These are phyloP conservation scores for Chalcis sispes DNA, from an alignment of 2,888 invertebrate genomes.

Conservation along the genomic window DNA sequence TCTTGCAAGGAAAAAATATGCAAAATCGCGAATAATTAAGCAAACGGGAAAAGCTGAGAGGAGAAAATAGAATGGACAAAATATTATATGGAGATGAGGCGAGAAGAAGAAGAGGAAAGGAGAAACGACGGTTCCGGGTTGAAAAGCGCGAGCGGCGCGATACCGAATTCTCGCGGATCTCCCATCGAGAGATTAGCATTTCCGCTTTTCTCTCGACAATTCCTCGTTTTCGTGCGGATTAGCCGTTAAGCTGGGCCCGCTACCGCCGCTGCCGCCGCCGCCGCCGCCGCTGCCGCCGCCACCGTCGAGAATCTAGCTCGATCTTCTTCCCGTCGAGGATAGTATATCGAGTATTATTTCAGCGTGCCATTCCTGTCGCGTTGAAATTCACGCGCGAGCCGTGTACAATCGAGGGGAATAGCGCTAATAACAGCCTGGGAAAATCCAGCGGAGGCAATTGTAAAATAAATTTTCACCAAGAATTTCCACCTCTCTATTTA, in stretches of 20 bases:
- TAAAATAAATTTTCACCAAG: conserved; percentile 30
- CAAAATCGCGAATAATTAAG: conserved; percentile 33
- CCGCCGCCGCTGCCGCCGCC: conserved; percentile 55
- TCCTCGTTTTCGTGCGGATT: conserved; percentile 73
- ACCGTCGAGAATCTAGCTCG: conserved; percentile 57
- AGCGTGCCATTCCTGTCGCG: conserved; percentile 67
- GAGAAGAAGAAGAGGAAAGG: conserved; percentile 56
- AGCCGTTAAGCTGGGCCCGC: conserved; percentile 72
- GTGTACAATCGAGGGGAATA: conserved; percentile 38
- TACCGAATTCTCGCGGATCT: conserved; percentile 59
- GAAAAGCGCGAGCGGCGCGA: conserved; percentile 55
- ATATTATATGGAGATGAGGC: conserved; percentile 33
- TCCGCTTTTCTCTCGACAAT: conserved; percentile 75
- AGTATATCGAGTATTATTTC: conserved; percentile 75
- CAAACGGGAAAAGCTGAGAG: not conserved
- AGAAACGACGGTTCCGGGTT: conserved; percentile 4
- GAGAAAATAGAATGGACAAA: not conserved
- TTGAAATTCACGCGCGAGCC: conserved; percentile 59
- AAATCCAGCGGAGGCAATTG: conserved; percentile 45
- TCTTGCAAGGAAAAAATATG: not conserved
- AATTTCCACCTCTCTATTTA: not conserved
- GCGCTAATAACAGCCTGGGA: conserved; percentile 50
- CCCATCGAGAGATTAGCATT: conserved; percentile 76
- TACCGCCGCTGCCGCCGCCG: conserved; percentile 52
- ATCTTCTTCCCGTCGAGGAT: conserved; percentile 65